Evolutionary conservation across 1,140 invertebrate genomes (phyloP).

Genomic region (Psilanteris sp.): DNA sequence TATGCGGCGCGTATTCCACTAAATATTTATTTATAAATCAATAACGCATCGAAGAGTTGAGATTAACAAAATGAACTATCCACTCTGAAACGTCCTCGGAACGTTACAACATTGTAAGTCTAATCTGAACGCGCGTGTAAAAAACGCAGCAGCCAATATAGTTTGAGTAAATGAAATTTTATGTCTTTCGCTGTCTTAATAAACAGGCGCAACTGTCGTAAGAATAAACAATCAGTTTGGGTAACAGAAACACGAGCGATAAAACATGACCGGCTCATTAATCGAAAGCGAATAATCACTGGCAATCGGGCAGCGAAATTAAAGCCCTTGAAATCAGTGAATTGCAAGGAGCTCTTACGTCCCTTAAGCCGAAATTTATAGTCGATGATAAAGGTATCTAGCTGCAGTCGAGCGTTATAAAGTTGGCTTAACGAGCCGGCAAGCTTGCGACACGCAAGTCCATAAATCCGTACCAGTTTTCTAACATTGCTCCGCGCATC

Average conservation of each 20-base stretch:
- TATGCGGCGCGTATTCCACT: too few relatives aligned
- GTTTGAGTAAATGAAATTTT: too few relatives aligned
- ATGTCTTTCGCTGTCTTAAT: too few relatives aligned
- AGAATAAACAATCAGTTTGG: too few relatives aligned
- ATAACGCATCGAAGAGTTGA: too few relatives aligned
- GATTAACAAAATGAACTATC: too few relatives aligned
- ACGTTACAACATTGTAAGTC: too few relatives aligned
- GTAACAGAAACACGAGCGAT: not conserved
- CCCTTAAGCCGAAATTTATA: conserved; percentile 69
- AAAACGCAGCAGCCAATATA: too few relatives aligned
- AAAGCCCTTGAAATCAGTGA: conserved; percentile 9
- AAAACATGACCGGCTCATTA: conserved; percentile 11
- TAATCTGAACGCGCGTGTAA: too few relatives aligned
- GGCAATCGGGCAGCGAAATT: conserved; percentile 2
- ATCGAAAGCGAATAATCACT: conserved; percentile 14
- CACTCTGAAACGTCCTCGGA: too few relatives aligned
- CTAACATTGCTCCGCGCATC: conserved; percentile 16
- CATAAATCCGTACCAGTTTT: conserved; percentile 66
- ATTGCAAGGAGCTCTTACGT: conserved; percentile 28
- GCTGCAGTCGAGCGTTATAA: conserved; percentile 53
- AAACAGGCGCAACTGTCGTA: too few relatives aligned
- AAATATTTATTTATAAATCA: too few relatives aligned
- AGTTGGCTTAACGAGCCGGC: conserved; percentile 67
- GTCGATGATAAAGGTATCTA: conserved; percentile 70
- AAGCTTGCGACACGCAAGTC: conserved; percentile 64